Evolutionary conservation across 2,113 vertebrate species (phyloP).

Genomic region (Willisornis vidua): DNA sequence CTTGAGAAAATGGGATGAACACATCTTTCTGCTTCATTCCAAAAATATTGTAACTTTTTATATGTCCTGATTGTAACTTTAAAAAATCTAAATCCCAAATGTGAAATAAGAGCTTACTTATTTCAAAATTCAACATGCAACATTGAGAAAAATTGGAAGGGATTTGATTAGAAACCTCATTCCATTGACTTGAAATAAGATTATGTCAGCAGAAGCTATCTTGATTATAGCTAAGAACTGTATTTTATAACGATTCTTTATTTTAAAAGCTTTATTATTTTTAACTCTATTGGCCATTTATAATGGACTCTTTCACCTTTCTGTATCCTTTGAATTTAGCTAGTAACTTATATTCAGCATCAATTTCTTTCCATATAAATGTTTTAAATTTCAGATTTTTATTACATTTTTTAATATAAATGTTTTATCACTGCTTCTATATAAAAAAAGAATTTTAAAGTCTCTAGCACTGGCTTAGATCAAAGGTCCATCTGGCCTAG

Average conservation of each 20-base stretch:
- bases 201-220: conserved; percentile 6
- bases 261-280: neutral
- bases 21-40: neutral
- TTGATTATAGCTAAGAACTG: neutral
- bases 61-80: neutral
- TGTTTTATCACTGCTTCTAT: neutral
- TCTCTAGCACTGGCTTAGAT: neutral
- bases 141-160: neutral
- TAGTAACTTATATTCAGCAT: neutral
- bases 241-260: neutral
- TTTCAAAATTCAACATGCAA: conserved; percentile 9
- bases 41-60: neutral
- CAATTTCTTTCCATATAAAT: neutral
- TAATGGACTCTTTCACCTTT: neutral
- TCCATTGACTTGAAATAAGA: neutral
- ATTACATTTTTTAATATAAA: neutral
- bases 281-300: neutral
- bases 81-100: neutral
- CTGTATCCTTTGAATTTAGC: neutral
- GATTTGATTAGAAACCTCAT: neutral
- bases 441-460: neutral
- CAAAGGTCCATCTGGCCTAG: neutral
- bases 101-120: neutral
- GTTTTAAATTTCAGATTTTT: neutral
- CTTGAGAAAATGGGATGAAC: neutral